A percentile compares a stretch with the other conserved stretches of the same genome.
Conservation (phyloP, 2,888 invertebrate species). For the Ophioninae sp. region DNA sequence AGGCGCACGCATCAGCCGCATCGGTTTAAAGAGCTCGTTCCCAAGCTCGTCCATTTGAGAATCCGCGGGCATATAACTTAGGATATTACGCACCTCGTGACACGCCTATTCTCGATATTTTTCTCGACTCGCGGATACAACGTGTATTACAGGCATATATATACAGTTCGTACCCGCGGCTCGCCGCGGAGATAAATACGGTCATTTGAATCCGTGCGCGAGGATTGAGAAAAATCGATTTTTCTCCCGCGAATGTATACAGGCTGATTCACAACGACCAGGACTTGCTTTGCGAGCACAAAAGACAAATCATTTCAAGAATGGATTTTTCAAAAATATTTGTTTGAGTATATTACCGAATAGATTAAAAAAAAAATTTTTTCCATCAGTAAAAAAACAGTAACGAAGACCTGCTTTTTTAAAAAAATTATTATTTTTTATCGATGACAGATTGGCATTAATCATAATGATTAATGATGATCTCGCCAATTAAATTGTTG, state of each 20-base stretch:
- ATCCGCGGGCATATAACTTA: background rate
- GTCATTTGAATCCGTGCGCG: constrained; percentile 3
- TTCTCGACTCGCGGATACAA: background rate
- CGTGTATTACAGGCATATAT: background rate
- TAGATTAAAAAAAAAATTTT: too few species aligned
- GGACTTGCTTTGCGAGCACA: background rate
- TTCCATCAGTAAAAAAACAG: too few species aligned
- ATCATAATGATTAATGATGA: too few species aligned
- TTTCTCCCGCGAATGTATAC: background rate
- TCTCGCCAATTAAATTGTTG: too few species aligned
- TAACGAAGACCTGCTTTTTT: too few species aligned
- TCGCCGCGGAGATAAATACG: constrained; percentile 14
- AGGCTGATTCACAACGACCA: background rate
- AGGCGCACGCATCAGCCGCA: background rate
- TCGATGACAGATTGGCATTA: too few species aligned
- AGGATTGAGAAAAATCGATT: constrained; percentile 17
- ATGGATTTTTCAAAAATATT: background rate
- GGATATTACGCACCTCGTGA: background rate
- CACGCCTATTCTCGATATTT: constrained; percentile 7
- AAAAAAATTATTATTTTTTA: too few species aligned
- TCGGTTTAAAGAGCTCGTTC: background rate
- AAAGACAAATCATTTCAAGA: background rate
- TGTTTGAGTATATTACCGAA: too few species aligned
- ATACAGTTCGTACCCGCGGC: background rate
- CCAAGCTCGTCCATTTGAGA: background rate